Conservation (phyloP, 2,888 invertebrate species). For the Macrophya alboannulata region DNA sequence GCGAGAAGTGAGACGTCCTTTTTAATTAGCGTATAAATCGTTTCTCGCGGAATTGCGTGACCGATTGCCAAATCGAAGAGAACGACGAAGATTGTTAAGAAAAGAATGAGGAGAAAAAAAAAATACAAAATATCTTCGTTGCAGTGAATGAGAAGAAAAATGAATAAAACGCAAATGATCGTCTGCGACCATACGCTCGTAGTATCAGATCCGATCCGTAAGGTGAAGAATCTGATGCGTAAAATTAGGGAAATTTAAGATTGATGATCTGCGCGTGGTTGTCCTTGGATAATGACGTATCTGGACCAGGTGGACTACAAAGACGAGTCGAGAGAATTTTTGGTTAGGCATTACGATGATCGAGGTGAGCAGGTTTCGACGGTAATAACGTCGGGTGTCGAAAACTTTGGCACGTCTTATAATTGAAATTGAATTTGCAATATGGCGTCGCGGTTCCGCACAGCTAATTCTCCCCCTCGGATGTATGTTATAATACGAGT, state of each 20-base stretch:
- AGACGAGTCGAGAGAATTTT: constrained; percentile 43
- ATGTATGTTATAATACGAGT: constrained; percentile 14
- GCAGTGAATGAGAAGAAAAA: not conserved
- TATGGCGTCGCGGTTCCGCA: not conserved
- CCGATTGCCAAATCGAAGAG: constrained; percentile 54
- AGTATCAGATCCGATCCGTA: not conserved
- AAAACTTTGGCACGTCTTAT: constrained; percentile 27
- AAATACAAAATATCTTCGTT: not conserved
- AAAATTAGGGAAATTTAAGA: constrained; percentile 49
- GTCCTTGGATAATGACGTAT: constrained; percentile 48
- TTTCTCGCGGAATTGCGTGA: constrained; percentile 61
- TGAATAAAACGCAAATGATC: not conserved
- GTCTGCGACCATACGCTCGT: not conserved
- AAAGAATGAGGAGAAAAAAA: not conserved
- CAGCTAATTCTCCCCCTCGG: constrained; percentile 12
- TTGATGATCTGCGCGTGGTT: constrained; percentile 45
- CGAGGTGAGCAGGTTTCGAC: constrained; percentile 54
- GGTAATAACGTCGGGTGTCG: constrained; percentile 1
- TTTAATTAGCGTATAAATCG: constrained; percentile 71
- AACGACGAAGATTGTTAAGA: constrained; percentile 30
- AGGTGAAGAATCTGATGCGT: constrained; percentile 38
- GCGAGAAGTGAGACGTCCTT: constrained; percentile 61
- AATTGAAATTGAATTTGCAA: constrained; percentile 50
- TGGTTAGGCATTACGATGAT: constrained; percentile 51
- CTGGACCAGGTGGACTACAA: constrained; percentile 52